Evolutionary conservation across 2,797 vertebrate genomes (phyloP).

Genomic region (Acrossocheilus fasciatus): DNA sequence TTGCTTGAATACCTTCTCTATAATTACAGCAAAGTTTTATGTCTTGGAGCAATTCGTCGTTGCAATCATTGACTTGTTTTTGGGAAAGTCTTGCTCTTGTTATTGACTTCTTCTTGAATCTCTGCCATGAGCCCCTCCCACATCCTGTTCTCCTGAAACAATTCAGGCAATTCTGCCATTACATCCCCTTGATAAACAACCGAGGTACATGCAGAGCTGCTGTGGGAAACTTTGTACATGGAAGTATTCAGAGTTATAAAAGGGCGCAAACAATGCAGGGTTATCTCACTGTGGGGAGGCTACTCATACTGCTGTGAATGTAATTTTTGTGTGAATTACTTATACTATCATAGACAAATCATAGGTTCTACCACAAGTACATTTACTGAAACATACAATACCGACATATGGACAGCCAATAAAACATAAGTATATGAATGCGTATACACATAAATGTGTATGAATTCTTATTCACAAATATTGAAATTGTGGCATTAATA

Average conservation of each 20-base stretch:
- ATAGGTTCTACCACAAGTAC: background rate
- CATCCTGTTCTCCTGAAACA: background rate
- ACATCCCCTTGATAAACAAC: slow-evolving; percentile 18
- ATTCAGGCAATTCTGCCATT: slow-evolving; percentile 8
- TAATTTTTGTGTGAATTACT: background rate
- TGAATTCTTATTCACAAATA: no score
- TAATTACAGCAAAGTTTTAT: slow-evolving; percentile 21
- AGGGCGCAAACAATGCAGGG: background rate
- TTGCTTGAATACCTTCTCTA: background rate
- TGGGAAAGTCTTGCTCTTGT: background rate
- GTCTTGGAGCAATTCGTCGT: background rate
- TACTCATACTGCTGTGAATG: background rate
- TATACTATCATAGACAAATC: background rate
- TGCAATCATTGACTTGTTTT: slow-evolving; percentile 29
- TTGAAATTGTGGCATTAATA: no score
- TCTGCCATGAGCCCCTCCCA: slow-evolving; percentile 4
- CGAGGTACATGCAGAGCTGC: slow-evolving; percentile 13
- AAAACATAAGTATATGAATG: no score
- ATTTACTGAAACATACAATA: no score
- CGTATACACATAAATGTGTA: no score
- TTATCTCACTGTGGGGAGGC: background rate
- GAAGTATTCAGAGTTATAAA: slow-evolving; percentile 15
- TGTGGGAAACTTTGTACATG: background rate
- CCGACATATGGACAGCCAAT: no score
- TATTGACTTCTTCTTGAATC: slow-evolving; percentile 34